A percentile compares a stretch with the other conserved stretches of the same genome.
These are phyloP conservation scores for Stenopsyche tienmushanensis DNA, from an alignment of 1,140 invertebrate species.

Conservation along the genomic window DNA sequence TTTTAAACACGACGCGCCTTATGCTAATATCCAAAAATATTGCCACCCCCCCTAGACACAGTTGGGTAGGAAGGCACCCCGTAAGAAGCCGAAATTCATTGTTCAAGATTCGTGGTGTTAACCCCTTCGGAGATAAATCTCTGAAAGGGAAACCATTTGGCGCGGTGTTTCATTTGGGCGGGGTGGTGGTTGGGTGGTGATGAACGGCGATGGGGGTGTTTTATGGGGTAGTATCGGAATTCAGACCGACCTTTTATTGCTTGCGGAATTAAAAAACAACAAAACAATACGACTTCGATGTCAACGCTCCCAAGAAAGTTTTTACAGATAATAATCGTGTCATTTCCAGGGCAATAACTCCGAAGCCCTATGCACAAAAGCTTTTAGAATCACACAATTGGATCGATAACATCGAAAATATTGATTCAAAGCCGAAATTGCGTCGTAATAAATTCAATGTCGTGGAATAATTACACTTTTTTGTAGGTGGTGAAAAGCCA, in stretches of 20 bases:
- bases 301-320: not conserved
- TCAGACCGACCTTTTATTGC: constrained; percentile 17
- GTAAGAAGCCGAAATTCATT: constrained; percentile 35
- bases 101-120: constrained; percentile 39
- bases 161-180: constrained; percentile 28
- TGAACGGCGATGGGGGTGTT: constrained; percentile 14
- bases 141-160: constrained; percentile 38
- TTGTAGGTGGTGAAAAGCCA: too few relatives aligned
- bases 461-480: too few relatives aligned
- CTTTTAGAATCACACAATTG: too few relatives aligned
- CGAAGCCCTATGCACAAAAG: too few relatives aligned
- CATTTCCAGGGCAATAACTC: too few relatives aligned
- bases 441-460: too few relatives aligned
- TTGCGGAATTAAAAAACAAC: not conserved
- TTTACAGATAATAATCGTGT: too few relatives aligned
- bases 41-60: constrained; percentile 21
- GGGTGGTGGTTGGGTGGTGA: constrained; percentile 3
- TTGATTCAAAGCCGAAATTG: too few relatives aligned
- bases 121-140: constrained; percentile 38
- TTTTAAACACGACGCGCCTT: constrained; percentile 34
- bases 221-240: constrained; percentile 16
- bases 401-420: too few relatives aligned
- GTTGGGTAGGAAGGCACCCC: not conserved
- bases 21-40: constrained; percentile 38
- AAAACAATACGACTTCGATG: not conserved